phyloP scores from a whole-genome alignment of 2,888 invertebrate genomes.

The Xylocampa areola region DNA sequence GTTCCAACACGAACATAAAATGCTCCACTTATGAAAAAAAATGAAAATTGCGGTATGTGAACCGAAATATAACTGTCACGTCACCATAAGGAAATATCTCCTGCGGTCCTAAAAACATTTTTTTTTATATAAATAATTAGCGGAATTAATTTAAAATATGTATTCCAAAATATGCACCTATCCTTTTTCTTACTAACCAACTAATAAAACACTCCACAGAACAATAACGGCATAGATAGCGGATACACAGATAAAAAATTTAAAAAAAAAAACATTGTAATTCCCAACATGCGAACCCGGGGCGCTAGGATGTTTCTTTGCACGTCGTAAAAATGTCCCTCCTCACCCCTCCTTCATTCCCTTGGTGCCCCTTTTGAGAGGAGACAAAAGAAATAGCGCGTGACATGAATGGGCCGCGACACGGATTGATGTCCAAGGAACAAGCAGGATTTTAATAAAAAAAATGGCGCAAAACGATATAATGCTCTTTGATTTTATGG shows the following conservation, averaged over 20 bases:
- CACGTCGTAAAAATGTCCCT: slow-evolving; percentile 61
- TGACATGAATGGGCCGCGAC: slow-evolving; percentile 61
- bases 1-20: slow-evolving; percentile 33
- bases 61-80: too few relatives aligned
- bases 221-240: slow-evolving; percentile 52
- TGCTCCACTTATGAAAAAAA: slow-evolving; percentile 24
- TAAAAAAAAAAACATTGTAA: slow-evolving; percentile 62
- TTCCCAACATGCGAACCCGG: slow-evolving; percentile 57
- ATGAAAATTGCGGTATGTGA: not conserved
- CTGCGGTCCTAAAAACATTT: too few relatives aligned
- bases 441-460: slow-evolving; percentile 56
- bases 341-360: slow-evolving; percentile 28
- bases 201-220: slow-evolving; percentile 30
- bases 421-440: slow-evolving; percentile 58
- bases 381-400: slow-evolving; percentile 67
- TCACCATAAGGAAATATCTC: too few relatives aligned
- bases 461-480: slow-evolving; percentile 43
- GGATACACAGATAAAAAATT: slow-evolving; percentile 59
- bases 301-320: slow-evolving; percentile 58
- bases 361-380: slow-evolving; percentile 37
- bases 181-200: too few relatives aligned
- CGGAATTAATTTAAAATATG: too few relatives aligned
- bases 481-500: slow-evolving; percentile 44
- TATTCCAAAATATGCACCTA: too few relatives aligned
- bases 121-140: too few relatives aligned